Conservation (phyloP, 2,113 vertebrate genomes). For the Microtus pennsylvanicus region DNA sequence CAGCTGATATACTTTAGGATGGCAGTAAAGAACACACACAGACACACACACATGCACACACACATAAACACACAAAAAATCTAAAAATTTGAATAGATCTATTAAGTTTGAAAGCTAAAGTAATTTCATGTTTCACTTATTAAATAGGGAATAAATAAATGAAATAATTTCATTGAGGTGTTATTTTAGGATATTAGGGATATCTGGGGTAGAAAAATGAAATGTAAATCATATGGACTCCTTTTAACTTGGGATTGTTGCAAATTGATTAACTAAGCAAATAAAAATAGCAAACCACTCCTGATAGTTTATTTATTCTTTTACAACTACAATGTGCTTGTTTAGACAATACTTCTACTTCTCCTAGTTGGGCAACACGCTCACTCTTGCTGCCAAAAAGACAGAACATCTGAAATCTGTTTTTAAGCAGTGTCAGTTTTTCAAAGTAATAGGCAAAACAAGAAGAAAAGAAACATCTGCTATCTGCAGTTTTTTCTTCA, state of each 20-base stretch:
- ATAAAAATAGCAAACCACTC: neutral
- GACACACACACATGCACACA: neutral
- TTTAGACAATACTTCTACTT: constrained; percentile 67
- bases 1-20: neutral
- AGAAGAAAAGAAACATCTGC: constrained; percentile 84
- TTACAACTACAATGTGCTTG: neutral
- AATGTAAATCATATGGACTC: neutral
- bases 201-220: neutral
- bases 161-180: neutral
- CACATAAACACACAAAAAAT: neutral
- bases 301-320: constrained; percentile 40
- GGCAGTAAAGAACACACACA: neutral
- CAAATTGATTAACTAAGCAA: neutral
- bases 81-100: neutral
- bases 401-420: constrained; percentile 81
- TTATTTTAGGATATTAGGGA: neutral
- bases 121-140: neutral
- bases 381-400: constrained; percentile 78
- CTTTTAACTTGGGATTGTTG: neutral
- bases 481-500: constrained; percentile 67
- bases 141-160: neutral
- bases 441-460: constrained; percentile 84
- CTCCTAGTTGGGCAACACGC: constrained; percentile 51
- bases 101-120: neutral
- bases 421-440: constrained; percentile 82